phyloP scores from a whole-genome alignment of 2,113 vertebrate genomes.

The Nothoprocta perdicaria region DNA sequence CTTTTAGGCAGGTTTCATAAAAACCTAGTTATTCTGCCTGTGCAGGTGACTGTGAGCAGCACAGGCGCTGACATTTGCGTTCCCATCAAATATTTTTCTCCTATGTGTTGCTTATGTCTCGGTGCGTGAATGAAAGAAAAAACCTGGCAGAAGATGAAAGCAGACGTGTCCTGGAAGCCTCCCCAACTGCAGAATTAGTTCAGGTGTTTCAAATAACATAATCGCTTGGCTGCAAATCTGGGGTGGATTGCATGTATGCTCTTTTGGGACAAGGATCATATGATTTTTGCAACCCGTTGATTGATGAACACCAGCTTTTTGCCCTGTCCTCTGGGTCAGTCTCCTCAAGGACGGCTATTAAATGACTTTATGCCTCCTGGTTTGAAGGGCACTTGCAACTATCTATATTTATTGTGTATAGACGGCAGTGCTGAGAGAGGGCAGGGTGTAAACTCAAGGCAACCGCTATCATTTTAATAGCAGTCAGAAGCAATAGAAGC shows the following conservation, averaged over 20 bases:
- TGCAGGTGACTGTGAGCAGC: neutral
- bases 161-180: neutral
- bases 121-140: neutral
- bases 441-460: neutral
- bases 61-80: neutral
- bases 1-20: neutral
- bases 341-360: neutral
- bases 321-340: neutral
- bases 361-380: neutral
- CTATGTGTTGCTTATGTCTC: neutral
- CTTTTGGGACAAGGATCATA: neutral
- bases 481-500: neutral
- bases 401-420: neutral
- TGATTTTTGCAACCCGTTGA: neutral
- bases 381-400: neutral
- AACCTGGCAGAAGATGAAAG: constrained; percentile 33
- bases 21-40: neutral
- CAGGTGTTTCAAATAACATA: constrained; percentile 13
- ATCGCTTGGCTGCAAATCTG: neutral
- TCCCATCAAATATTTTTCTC: neutral
- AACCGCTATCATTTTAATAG: neutral
- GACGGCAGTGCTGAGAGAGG: neutral
- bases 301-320: neutral
- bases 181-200: neutral
- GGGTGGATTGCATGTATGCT: neutral